A percentile compares a stretch with the other conserved stretches of the same genome.
Evolutionary conservation across 2,113 vertebrate species (phyloP).

Genomic region (Pteruthius melanotis): DNA sequence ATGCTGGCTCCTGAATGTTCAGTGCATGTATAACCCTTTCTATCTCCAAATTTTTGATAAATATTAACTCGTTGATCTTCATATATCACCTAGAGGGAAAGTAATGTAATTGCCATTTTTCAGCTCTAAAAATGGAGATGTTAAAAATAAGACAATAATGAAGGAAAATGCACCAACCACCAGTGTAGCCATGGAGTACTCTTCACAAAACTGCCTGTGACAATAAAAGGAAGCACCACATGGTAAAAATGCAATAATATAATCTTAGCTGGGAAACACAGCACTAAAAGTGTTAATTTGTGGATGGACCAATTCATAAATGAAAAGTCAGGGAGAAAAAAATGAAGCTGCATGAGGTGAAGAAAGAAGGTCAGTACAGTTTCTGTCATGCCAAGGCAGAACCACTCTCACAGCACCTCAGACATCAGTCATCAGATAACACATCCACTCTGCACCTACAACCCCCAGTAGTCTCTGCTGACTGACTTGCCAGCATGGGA

Average conservation of each 20-base stretch:
- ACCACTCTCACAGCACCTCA: not conserved
- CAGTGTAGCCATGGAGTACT: not conserved
- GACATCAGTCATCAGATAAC: not conserved
- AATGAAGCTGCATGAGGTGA: not conserved
- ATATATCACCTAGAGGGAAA: not conserved
- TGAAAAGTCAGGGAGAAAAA: not conserved
- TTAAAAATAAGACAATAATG: not conserved
- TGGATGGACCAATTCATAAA: not conserved
- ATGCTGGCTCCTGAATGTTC: not conserved
- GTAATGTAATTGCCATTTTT: not conserved
- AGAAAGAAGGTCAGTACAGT: not conserved
- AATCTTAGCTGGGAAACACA: not conserved
- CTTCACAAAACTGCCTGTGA: not conserved
- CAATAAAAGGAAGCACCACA: not conserved
- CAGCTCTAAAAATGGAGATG: not conserved
- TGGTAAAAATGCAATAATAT: not conserved
- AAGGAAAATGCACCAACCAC: not conserved
- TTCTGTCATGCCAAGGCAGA: not conserved
- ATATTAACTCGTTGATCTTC: not conserved
- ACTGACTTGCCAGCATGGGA: not conserved
- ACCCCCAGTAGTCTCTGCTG: accelerated
- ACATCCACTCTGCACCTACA: not conserved
- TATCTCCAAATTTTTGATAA: not conserved
- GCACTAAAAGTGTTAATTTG: not conserved
- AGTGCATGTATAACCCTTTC: not conserved